Evolutionary conservation across 2,113 vertebrate species (phyloP).

Genomic region (Clupea harengus): DNA sequence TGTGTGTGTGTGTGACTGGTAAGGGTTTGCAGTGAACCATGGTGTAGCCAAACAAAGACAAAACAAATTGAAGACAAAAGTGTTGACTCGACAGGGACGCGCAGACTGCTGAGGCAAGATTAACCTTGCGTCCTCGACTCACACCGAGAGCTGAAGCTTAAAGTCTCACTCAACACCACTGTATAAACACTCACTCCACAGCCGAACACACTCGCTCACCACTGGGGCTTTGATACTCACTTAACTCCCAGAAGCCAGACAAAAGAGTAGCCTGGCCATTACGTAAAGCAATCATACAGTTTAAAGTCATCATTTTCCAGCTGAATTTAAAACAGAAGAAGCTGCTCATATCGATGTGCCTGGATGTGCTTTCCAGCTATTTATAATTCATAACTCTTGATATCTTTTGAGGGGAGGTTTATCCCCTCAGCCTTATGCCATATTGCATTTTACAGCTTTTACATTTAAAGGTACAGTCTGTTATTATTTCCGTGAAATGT

Average conservation of each 20-base stretch:
- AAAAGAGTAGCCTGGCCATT: not conserved
- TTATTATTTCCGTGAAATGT: not conserved
- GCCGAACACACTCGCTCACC: not conserved
- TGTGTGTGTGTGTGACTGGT: not conserved
- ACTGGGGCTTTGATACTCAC: not conserved
- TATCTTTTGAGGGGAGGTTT: not conserved
- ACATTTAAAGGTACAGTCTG: not conserved
- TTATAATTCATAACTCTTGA: not conserved
- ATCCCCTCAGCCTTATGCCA: not conserved
- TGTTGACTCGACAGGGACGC: constrained; percentile 11
- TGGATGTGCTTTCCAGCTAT: not conserved
- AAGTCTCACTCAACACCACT: not conserved
- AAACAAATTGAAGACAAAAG: constrained; percentile 20
- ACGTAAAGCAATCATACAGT: not conserved
- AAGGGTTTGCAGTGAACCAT: constrained; percentile 11
- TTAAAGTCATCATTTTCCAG: not conserved
- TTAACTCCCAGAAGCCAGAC: not conserved
- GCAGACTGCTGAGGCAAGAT: constrained; percentile 14
- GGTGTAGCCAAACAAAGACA: constrained; percentile 11
- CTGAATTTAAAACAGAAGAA: not conserved
- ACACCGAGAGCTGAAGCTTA: not conserved
- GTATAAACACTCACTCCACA: not conserved
- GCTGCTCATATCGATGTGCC: not conserved
- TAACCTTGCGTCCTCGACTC: not conserved
- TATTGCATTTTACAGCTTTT: not conserved